Percentiles rank a stretch among this genome's conserved stretches.
Evolutionary conservation across 2,113 vertebrate species (phyloP).

Genomic region (Clarias gariepinus): DNA sequence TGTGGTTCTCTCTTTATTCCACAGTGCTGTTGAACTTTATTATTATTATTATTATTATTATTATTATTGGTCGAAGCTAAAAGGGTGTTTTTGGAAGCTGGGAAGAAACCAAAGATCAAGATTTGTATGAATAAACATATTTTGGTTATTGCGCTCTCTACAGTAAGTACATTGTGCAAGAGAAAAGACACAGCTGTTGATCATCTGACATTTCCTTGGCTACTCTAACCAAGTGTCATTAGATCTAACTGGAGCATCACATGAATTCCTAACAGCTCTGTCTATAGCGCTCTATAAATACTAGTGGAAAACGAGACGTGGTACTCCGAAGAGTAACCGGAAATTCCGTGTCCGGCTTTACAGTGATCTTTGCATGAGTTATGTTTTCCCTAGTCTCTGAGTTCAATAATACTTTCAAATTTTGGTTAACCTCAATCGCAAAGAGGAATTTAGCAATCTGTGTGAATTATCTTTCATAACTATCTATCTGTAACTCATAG

Average conservation of each 20-base stretch:
- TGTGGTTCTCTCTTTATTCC: not conserved
- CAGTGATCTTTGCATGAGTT: not conserved
- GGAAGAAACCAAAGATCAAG: not conserved
- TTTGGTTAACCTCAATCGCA: not conserved
- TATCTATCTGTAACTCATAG: not conserved
- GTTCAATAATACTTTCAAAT: not conserved
- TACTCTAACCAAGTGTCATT: conserved; percentile 6
- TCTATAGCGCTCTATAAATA: conserved; percentile 18
- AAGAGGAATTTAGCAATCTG: not conserved
- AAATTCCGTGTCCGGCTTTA: not conserved
- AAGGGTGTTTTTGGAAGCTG: not conserved
- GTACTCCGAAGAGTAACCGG: not conserved
- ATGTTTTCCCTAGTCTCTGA: not conserved
- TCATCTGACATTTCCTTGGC: conserved; percentile 16
- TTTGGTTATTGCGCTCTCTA: not conserved
- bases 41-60: not conserved
- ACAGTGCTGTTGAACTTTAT: not conserved
- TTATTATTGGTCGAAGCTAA: not conserved
- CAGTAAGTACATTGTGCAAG: not conserved
- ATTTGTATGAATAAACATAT: not conserved
- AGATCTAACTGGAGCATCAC: not conserved
- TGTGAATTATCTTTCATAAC: not conserved
- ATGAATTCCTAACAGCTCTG: not conserved
- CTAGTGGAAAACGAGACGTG: not conserved
- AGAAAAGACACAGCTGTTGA: not conserved